Conservation (phyloP, 2,113 vertebrate genomes). For the human (Homo sapiens) region GRCh38 chr17:35213001-35213500, state of each 20-base stretch:
- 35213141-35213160: too few relatives aligned
- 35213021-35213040: too few relatives aligned
- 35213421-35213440: background rate
- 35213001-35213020: too few relatives aligned
- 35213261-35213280: background rate
- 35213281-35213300: background rate
- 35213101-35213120: too few relatives aligned
- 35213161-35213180: too few relatives aligned
- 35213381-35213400: background rate
- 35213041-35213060: too few relatives aligned
- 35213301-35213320: background rate
- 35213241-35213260: background rate
- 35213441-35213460: background rate
- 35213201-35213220: too few relatives aligned
- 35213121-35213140: too few relatives aligned
- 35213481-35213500: background rate
- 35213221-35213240: too few relatives aligned
- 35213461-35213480: background rate
- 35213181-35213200: too few relatives aligned
- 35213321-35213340: background rate
- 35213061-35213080: too few relatives aligned
- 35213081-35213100: too few relatives aligned
- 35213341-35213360: fast-evolving
- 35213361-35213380: background rate
- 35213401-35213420: background rate